A percentile compares a stretch with the other conserved stretches of the same genome.
phyloP scores from a whole-genome alignment of 1,140 invertebrate species.

The Eciton burchellii region DNA sequence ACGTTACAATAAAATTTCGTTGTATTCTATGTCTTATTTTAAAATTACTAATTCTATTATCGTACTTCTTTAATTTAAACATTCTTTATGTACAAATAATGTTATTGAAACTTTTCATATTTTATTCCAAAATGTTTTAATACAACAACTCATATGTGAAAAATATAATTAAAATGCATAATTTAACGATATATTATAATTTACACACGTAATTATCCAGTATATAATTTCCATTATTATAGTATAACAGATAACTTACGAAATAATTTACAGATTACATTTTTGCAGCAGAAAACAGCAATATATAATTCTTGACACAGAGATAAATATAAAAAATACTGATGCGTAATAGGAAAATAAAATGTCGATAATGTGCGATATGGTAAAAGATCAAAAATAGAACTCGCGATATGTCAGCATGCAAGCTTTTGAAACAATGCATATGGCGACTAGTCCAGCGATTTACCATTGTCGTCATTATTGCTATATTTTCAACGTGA shows the following conservation, averaged over 20 bases:
- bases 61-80: too few species aligned
- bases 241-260: neutral
- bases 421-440: neutral
- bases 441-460: slow-evolving; percentile 14
- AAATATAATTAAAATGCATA: too few species aligned
- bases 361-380: neutral
- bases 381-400: slow-evolving; percentile 7
- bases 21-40: too few species aligned
- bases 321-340: neutral
- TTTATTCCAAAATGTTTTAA: too few species aligned
- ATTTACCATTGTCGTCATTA: slow-evolving; percentile 27
- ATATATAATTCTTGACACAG: too few species aligned
- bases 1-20: too few species aligned
- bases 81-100: too few species aligned
- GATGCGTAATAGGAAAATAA: neutral
- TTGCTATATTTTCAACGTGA: slow-evolving; percentile 37
- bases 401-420: neutral
- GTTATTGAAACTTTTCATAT: too few species aligned
- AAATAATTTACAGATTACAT: neutral
- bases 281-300: neutral
- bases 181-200: too few species aligned
- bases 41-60: too few species aligned
- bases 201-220: neutral
- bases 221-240: neutral
- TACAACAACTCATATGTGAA: too few species aligned